Evolutionary conservation across 2,113 vertebrate species (phyloP).

Genomic region (Corydoras sp.): DNA sequence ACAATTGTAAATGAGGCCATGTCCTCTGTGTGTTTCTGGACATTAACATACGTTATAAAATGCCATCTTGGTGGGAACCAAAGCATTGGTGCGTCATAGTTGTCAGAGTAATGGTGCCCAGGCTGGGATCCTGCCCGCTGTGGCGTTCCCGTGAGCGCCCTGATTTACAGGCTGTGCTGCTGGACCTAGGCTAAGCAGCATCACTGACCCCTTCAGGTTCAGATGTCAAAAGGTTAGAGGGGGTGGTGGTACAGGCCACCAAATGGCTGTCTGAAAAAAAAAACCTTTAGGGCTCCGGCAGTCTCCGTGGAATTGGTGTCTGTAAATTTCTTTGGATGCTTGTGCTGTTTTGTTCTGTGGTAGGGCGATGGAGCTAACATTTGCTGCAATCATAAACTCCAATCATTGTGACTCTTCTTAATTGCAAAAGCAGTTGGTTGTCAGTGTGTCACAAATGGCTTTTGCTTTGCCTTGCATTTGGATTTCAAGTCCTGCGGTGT

Average conservation of each 20-base stretch:
- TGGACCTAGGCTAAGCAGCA: conserved; percentile 50
- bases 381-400: conserved; percentile 34
- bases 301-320: conserved; percentile 54
- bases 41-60: neutral
- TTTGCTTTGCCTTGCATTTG: neutral
- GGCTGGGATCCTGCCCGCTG: conserved; percentile 57
- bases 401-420: neutral
- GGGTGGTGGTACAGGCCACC: conserved; percentile 37
- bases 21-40: neutral
- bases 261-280: conserved; percentile 66
- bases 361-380: conserved; percentile 34
- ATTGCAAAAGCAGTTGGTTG: conserved; percentile 18
- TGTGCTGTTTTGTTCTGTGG: conserved; percentile 26
- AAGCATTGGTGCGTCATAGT: conserved; percentile 58
- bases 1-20: neutral
- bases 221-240: conserved; percentile 54
- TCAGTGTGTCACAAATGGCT: conserved; percentile 16
- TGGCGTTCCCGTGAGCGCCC: conserved; percentile 59
- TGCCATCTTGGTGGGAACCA: conserved; percentile 61
- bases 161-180: conserved; percentile 63
- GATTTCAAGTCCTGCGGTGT: conserved; percentile 8
- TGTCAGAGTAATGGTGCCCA: conserved; percentile 62
- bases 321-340: conserved; percentile 44
- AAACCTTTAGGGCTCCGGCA: conserved; percentile 42
- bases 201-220: conserved; percentile 60